Base-by-base conservation (phyloP, 2,888 invertebrate genomes). In the Barypeithes pellucidus region DNA sequence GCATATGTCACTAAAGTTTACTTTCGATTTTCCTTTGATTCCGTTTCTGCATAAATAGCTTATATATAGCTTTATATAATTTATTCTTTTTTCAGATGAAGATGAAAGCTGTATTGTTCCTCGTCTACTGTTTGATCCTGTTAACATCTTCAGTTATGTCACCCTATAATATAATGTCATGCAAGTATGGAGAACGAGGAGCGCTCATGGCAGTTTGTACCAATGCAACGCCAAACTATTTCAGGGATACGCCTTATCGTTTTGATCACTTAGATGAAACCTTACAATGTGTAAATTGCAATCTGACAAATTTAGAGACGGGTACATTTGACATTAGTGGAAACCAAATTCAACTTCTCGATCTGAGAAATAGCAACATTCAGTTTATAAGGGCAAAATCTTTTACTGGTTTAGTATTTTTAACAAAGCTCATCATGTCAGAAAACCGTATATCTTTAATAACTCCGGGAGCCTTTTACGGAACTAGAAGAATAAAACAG, bases 201-300 rank as follows among this genome's bases (percentile, higher is more conserved):
- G 84, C 85, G 1, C 77, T 85, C 8, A 85, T 84, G 8, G 83
- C 85, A 3, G 82, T 82, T 4, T 85, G 85, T 63, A 77, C 78
- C 12, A 83, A 85, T 65, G 85, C 84, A 4, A 81, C 81, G 0
- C 61, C 84, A 0, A 52, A 33, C 9, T 84, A 77, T 77, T 85
- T 85, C 77, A 82, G 81, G 43, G 57, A 75, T 16, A 83, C 85
- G 5, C 76, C 78, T 22, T 85, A 85, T 75, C 75, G 83, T 71
- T 85, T 85, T 70, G 85, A 85, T 73, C 84, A 84, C 65, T 77
- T 85, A 47, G 85, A 85, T 76, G 85, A 85, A 79, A 85, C 85
- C 0, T 76, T 85, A 1, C 75, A 80, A 29, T 85, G 85, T 70
- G 14, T 81, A 0, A 82, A 82, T 41, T 85, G 85, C 74, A 79